Percentiles rank a stretch among this genome's conserved stretches.
phyloP scores from a whole-genome alignment of 2,797 vertebrate species.

The Sparidentex hasta region DNA sequence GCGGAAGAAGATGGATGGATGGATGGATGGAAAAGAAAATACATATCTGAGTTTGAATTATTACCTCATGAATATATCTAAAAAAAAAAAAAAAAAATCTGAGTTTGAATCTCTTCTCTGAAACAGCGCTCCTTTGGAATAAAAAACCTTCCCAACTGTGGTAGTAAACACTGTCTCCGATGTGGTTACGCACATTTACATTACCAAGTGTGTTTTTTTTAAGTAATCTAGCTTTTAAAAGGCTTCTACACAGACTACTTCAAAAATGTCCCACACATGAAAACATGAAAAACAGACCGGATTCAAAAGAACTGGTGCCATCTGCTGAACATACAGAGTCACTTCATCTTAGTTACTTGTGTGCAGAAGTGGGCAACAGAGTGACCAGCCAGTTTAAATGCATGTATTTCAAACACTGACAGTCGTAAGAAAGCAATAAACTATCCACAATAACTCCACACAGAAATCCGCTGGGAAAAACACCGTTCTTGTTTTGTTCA shows the following conservation, averaged over 20 bases:
- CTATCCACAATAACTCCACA: not conserved
- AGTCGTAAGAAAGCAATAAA: not conserved
- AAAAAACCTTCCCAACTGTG: not conserved
- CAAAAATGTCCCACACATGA: not conserved
- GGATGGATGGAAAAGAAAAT: too few relatives aligned
- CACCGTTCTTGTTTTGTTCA: conserved; percentile 30
- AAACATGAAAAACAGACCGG: conserved; percentile 9
- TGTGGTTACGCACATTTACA: not conserved
- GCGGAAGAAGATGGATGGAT: too few relatives aligned
- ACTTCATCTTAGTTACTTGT: not conserved
- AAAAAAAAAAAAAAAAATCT: not conserved
- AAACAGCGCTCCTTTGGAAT: too few relatives aligned
- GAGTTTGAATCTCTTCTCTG: too few relatives aligned
- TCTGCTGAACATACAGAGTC: conserved; percentile 35
- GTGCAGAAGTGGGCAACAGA: not conserved
- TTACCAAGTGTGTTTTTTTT: not conserved
- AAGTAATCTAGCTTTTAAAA: too few relatives aligned
- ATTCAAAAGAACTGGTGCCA: conserved; percentile 13
- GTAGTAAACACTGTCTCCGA: not conserved
- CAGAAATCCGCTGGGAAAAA: not conserved
- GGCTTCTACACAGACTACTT: too few relatives aligned
- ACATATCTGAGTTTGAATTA: too few relatives aligned
- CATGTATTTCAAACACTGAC: not conserved
- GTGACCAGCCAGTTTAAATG: not conserved
- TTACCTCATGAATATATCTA: not conserved